A percentile compares a stretch with the other conserved stretches of the same genome.
phyloP scores from a whole-genome alignment of 1,140 invertebrate species.

The Phymastichus coffea region DNA sequence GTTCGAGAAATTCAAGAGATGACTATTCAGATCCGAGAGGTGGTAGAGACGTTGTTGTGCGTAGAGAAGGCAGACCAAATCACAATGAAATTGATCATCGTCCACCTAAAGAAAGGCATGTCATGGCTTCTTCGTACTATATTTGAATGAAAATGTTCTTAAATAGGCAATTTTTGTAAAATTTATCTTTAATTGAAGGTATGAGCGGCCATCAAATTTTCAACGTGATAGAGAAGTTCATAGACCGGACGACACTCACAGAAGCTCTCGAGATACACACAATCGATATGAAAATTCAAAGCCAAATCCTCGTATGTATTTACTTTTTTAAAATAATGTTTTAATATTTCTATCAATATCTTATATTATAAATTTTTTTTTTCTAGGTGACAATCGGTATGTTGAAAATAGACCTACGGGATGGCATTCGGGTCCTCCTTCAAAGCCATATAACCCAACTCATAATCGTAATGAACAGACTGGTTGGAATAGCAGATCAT shows the following conservation, averaged over 20 bases:
- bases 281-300: conserved; percentile 52
- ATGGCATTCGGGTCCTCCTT: conserved; percentile 52
- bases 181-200: conserved; percentile 33
- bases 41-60: conserved; percentile 50
- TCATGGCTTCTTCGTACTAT: not conserved
- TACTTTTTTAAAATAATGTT: not conserved
- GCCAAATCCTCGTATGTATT: conserved; percentile 29
- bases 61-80: conserved; percentile 24
- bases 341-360: not conserved
- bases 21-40: conserved; percentile 48
- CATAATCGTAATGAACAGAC: conserved; percentile 50
- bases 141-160: too few relatives aligned
- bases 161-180: too few relatives aligned
- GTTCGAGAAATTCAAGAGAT: conserved; percentile 47
- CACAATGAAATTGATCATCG: conserved; percentile 44
- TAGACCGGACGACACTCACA: conserved; percentile 50
- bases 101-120: conserved; percentile 51
- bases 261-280: conserved; percentile 50
- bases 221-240: conserved; percentile 51
- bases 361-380: conserved; percentile 28
- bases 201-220: conserved; percentile 47
- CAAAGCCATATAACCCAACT: conserved; percentile 53
- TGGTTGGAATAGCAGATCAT: conserved; percentile 50
- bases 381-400: conserved; percentile 51
- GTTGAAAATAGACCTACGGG: conserved; percentile 49